phyloP scores from a whole-genome alignment of 2,797 vertebrate genomes.

The Scyliorhinus canicula region DNA sequence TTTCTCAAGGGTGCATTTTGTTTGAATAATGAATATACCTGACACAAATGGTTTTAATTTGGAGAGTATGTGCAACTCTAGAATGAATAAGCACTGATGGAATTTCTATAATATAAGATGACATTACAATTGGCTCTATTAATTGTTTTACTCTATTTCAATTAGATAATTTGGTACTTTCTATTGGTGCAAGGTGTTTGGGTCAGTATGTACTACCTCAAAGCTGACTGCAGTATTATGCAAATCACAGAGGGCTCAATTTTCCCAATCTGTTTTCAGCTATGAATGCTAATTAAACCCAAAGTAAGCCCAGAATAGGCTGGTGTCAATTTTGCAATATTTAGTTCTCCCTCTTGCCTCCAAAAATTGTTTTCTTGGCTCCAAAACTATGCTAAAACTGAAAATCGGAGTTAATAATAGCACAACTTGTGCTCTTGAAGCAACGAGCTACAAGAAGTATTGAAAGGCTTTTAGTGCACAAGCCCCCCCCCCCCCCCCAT shows the following conservation, averaged over 20 bases:
- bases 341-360: not conserved
- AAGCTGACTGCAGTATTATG: not conserved
- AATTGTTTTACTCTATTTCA: conserved; percentile 40
- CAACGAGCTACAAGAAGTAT: not conserved
- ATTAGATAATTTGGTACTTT: conserved; percentile 44
- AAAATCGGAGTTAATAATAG: not conserved
- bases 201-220: not conserved
- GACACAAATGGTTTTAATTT: not conserved
- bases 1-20: not conserved
- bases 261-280: not conserved
- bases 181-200: conserved; percentile 43
- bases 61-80: not conserved
- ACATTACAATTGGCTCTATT: conserved; percentile 1
- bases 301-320: not conserved
- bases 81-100: conserved; percentile 24
- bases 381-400: not conserved
- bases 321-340: not conserved
- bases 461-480: not conserved
- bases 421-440: not conserved
- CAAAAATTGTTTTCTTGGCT: not conserved
- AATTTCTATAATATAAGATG: conserved; percentile 19
- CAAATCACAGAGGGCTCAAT: not conserved
- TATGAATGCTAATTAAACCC: not conserved
- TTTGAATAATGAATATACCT: not conserved
- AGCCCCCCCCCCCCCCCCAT: not conserved